Conservation (phyloP, 2,113 vertebrate genomes). For the Reinhardtius hippoglossoides region DNA sequence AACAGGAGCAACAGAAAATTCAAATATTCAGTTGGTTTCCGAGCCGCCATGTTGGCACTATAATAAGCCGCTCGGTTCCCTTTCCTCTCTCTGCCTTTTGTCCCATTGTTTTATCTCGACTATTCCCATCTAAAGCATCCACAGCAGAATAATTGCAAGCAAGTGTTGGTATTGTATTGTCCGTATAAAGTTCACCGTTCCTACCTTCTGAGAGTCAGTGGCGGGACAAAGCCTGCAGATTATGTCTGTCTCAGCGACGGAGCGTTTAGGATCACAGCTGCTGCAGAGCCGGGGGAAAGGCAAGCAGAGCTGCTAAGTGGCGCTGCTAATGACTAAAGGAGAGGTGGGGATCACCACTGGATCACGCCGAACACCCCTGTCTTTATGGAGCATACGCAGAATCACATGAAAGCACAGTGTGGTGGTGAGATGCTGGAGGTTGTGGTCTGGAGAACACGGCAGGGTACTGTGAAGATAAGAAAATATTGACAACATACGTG, state of each 20-base stretch:
- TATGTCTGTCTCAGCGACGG: conserved; percentile 80
- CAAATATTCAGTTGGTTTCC: not conserved
- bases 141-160: conserved; percentile 6
- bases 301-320: conserved; percentile 65
- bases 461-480: not conserved
- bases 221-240: conserved; percentile 9
- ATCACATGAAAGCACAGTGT: not conserved
- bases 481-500: not conserved
- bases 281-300: not conserved
- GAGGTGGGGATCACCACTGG: conserved; percentile 52
- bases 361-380: conserved; percentile 15
- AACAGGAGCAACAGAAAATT: not conserved
- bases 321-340: conserved; percentile 82
- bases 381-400: not conserved
- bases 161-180: not conserved
- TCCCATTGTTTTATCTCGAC: not conserved
- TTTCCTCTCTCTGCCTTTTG: not conserved
- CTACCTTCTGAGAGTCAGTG: conserved; percentile 21
- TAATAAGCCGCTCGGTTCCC: not conserved
- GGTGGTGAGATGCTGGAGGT: not conserved
- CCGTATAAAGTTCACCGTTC: conserved; percentile 13
- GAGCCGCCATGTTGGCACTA: not conserved
- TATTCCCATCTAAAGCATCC: not conserved
- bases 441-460: not conserved
- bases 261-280: not conserved